Evolutionary conservation across 1,140 invertebrate genomes (phyloP).

Genomic region (Aphelinus certus): DNA sequence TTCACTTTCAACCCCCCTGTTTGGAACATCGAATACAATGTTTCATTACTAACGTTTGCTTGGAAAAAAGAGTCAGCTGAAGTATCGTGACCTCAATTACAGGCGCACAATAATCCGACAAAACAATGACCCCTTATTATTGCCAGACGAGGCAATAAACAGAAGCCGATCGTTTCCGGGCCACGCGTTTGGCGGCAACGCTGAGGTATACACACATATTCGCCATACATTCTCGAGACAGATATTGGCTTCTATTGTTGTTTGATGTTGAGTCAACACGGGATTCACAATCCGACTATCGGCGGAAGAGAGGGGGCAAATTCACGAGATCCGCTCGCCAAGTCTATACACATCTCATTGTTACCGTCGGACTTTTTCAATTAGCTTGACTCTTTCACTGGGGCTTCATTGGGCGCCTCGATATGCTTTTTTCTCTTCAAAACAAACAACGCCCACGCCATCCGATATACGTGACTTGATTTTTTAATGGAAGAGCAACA

Average conservation of each 20-base stretch:
- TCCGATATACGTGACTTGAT: background rate
- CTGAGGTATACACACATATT: constrained; percentile 36
- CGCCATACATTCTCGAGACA: constrained; percentile 48
- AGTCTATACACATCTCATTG: constrained; percentile 18
- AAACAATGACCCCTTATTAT: constrained; percentile 60
- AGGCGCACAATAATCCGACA: background rate
- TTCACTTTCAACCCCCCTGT: too few species aligned
- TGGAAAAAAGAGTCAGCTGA: background rate
- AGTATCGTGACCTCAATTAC: constrained; percentile 40
- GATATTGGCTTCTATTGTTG: constrained; percentile 56
- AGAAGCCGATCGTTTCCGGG: constrained; percentile 51
- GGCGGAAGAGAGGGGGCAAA: constrained; percentile 2
- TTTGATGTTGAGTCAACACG: constrained; percentile 43
- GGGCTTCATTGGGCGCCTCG: background rate
- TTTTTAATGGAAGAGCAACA: constrained; percentile 29
- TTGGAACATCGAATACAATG: too few species aligned
- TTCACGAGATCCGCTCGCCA: background rate
- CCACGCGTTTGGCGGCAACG: constrained; percentile 30
- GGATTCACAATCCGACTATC: constrained; percentile 44
- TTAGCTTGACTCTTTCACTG: constrained; percentile 1
- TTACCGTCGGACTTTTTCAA: constrained; percentile 35
- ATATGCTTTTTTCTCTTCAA: constrained; percentile 8
- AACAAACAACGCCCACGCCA: constrained; percentile 3
- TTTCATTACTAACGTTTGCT: too few species aligned
- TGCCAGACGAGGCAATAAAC: constrained; percentile 58